Percentiles rank a stretch among this genome's conserved stretches.
These are phyloP conservation scores for Acrossocheilus fasciatus DNA, from an alignment of 2,797 vertebrate species.

Conservation along the genomic window DNA sequence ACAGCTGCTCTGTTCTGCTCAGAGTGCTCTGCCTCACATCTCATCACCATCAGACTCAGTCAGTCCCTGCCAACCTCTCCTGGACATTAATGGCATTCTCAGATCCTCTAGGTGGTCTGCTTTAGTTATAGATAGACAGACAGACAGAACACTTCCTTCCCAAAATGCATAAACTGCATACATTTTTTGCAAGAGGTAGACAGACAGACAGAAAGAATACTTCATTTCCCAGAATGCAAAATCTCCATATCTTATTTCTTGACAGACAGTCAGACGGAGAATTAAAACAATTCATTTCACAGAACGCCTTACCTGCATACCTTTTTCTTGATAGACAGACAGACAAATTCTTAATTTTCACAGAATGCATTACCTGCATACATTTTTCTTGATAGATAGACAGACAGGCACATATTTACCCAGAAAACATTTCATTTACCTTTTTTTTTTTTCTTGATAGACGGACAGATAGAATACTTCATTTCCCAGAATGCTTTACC, in stretches of 20 bases:
- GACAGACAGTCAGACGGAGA: not conserved
- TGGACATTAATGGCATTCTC: conserved; percentile 31
- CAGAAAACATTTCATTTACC: not conserved
- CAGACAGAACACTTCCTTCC: not conserved
- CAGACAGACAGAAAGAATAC: not conserved
- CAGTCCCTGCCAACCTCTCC: conserved; percentile 7
- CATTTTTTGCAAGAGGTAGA: not conserved
- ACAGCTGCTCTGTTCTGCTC: conserved; percentile 66
- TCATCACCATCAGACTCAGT: conserved; percentile 40
- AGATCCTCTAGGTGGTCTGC: conserved; percentile 31
- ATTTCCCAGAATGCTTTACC: not conserved
- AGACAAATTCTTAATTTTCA: not conserved
- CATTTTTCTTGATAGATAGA: not conserved
- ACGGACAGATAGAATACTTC: not conserved
- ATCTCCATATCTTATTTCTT: not conserved
- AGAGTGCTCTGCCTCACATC: conserved; percentile 57
- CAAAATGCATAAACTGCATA: conserved; percentile 9
- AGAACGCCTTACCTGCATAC: not conserved
- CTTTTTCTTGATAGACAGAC: not conserved
- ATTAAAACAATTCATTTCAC: not conserved
- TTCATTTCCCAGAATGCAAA: not conserved
- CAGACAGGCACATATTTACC: not conserved
- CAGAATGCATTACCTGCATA: not conserved
- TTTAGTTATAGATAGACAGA: conserved; percentile 8
- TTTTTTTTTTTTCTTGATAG: not conserved